These are phyloP conservation scores for Engystomops pustulosus DNA, from an alignment of 2,113 vertebrate species.

Conservation along the genomic window DNA sequence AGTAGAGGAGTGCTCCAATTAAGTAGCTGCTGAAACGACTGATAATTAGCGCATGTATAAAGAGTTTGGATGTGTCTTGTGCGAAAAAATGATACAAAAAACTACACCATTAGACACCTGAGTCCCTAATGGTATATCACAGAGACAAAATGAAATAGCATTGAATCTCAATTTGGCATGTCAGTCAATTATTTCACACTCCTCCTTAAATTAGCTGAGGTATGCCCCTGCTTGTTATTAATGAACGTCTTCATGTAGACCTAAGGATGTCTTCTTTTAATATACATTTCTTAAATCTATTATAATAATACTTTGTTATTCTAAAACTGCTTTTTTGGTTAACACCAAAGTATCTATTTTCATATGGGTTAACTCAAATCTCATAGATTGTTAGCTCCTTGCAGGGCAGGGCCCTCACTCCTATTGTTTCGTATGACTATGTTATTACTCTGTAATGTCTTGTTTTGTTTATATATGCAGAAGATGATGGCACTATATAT, in stretches of 20 bases:
- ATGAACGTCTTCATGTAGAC: neutral
- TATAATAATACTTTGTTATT: neutral
- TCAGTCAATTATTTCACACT: constrained; percentile 43
- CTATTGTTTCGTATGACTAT: too few relatives aligned
- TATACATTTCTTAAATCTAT: neutral
- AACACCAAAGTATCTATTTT: too few relatives aligned
- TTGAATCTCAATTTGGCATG: constrained; percentile 43
- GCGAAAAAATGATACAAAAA: constrained; percentile 44
- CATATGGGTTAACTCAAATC: too few relatives aligned
- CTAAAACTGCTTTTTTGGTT: neutral
- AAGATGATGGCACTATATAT: too few relatives aligned
- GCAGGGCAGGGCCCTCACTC: too few relatives aligned
- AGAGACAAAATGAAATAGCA: constrained; percentile 13
- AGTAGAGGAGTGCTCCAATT: constrained; percentile 47
- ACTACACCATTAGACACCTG: constrained; percentile 38
- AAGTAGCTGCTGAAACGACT: constrained; percentile 34
- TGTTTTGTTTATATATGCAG: too few relatives aligned
- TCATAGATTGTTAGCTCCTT: too few relatives aligned
- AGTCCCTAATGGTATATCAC: constrained; percentile 36
- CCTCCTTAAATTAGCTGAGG: constrained; percentile 7
- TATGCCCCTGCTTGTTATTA: constrained; percentile 11
- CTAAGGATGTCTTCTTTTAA: neutral
- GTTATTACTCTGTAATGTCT: too few relatives aligned
- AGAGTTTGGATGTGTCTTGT: constrained; percentile 32
- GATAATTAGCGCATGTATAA: constrained; percentile 42